Evolutionary conservation across 1,140 invertebrate species (phyloP).

Genomic region (Meloidogyne chitwoodi): DNA sequence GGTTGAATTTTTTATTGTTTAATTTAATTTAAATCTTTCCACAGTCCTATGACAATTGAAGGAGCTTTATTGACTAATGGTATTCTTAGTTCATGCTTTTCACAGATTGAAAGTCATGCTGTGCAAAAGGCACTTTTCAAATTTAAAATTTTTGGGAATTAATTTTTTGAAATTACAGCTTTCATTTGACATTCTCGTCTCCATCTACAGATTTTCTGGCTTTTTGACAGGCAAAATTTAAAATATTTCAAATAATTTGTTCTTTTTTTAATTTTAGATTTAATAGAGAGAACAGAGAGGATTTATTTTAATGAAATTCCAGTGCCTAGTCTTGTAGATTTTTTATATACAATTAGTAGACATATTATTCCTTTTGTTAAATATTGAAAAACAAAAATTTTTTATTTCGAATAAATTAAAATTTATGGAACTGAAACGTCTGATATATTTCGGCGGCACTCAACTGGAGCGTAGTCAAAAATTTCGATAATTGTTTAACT

Average conservation of each 20-base stretch:
- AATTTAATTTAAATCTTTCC: conserved; percentile 56
- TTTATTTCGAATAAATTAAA: too few species aligned
- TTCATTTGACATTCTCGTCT: conserved; percentile 40
- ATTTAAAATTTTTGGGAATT: conserved; percentile 61
- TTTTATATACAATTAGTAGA: conserved; percentile 34
- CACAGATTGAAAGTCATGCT: conserved; percentile 73
- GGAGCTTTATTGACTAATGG: conserved; percentile 86
- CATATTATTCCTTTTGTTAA: conserved; percentile 50
- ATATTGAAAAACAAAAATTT: too few species aligned
- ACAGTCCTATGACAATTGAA: conserved; percentile 78
- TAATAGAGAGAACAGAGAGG: conserved; percentile 19
- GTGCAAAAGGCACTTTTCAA: neutral
- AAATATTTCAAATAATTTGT: neutral
- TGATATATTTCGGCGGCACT: too few species aligned
- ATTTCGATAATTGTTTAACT: too few species aligned
- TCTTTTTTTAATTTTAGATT: neutral
- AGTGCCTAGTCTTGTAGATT: conserved; percentile 28
- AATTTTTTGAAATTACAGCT: too few species aligned
- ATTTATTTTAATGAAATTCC: conserved; percentile 39
- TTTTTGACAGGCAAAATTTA: conserved; percentile 29
- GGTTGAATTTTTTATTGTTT: neutral
- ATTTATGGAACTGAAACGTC: too few species aligned
- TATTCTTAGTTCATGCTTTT: conserved; percentile 88
- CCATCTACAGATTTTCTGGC: conserved; percentile 37
- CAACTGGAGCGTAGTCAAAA: too few species aligned